Base-by-base conservation (phyloP, 2,888 invertebrate species). In the Lucinisca nassula region DNA sequence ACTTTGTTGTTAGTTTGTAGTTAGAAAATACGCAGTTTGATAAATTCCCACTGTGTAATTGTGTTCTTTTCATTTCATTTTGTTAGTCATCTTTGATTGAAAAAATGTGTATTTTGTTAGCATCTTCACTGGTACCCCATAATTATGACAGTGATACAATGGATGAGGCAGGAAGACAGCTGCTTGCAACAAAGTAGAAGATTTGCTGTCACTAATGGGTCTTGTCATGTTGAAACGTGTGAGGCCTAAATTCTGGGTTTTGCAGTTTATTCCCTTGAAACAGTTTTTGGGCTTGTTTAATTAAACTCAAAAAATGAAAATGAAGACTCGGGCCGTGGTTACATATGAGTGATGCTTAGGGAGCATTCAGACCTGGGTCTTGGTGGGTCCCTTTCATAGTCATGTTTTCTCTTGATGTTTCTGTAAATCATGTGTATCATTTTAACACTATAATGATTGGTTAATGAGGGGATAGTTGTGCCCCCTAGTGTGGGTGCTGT, bases 381-480 rank as follows among this genome's bases (percentile, higher is more conserved):
- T n/a, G n/a, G n/a, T n/a, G n/a, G n/a, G n/a, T n/a, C n/a, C n/a
- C n/a, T n/a, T n/a, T n/a, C n/a, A n/a, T n/a, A n/a, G n/a, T n/a
- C n/a, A n/a, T n/a, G n/a, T n/a, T n/a, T n/a, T n/a, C n/a, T n/a
- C n/a, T n/a, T n/a, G n/a, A n/a, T n/a, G n/a, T n/a, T n/a, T n/a
- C n/a, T n/a, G 85, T 83, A 85, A 86, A 82, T 78, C 78, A 84
- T 79, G 84, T 81, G 61, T 79, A 51, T 73, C 78, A 79, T 84
- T 84, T 86, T 89, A 84, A 84, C 85, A 85, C 74, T 38, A 83
- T 87, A 89, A 89, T 89, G 89, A 87, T 89, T 89, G 89, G 89
- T 87, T 87, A 87, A 89, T 87, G 87, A 84, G 76, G 58, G 89
- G 67, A 67, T 67, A 35, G 35, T 35, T 67, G 32, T 35, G 67